Evolutionary conservation across 2,888 invertebrate genomes (phyloP), one percentile per base, ranked within the genome.

Genomic region (Stenurella melanura): DNA sequence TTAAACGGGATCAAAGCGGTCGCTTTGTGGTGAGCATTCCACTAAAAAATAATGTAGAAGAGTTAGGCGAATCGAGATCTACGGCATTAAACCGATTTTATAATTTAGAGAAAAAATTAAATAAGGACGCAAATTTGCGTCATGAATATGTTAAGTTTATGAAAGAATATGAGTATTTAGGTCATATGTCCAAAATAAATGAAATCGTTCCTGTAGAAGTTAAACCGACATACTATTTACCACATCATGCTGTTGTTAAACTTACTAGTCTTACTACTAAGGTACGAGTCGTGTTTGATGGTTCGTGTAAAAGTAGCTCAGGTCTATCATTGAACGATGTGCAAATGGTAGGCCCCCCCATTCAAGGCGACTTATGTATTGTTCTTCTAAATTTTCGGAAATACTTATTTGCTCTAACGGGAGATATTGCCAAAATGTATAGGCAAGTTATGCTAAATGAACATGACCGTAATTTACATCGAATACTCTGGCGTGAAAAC

Each of bases 51-150:
- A 70, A 58, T 56, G n/a, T 71, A 5, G 26, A 56, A 2, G 10
- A 71, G 26, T 75, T 82, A 57, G 83, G 80, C 38, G 73, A 79
- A 15, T 80, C 82, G 7, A 68, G 54, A 61, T 17, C 61, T 9
- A 74, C 50, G n/a, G 81, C 83, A 10, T 63, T 57, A 9, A 78
- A 77, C 17, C 42, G 81, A 18, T 81, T 83, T 73, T 57, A 70
- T 12, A 54, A 58, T n/a, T 54, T 82, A 11, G 82, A 83, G n/a
- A 70, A 61, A 34, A 73, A 64, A 60, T 68, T 80, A 9, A 1
- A 12, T 17, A 76, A 80, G 19, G 76, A 80, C 66, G 30, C 21
- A 12, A 30, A 61, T 12, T 69, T 80, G 61, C n/a, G 50, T 11
- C 19, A 38, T 54, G 64, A 78, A 34, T 82, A 82, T 72, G 50